Percentiles rank a stretch among this genome's conserved stretches.
Conservation (phyloP, 2,113 vertebrate species). For the Callorhinus ursinus region DNA sequence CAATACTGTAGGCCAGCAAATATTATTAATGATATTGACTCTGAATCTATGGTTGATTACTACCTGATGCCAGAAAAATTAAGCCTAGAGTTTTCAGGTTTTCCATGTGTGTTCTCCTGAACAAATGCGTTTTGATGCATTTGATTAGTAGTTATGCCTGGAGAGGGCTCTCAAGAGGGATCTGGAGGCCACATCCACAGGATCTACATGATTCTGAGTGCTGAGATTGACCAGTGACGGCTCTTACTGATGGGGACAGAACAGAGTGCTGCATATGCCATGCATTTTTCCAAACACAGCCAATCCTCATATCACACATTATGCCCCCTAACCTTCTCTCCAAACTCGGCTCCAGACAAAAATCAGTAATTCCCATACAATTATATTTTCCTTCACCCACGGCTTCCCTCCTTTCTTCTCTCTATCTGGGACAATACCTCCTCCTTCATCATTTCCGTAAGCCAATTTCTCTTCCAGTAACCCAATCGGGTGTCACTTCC, state of each 20-base stretch:
- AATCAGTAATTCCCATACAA: background rate
- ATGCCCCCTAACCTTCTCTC: background rate
- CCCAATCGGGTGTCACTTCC: background rate
- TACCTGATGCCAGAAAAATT: background rate
- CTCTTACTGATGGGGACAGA: no score
- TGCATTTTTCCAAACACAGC: background rate
- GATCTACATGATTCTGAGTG: background rate
- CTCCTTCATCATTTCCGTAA: background rate
- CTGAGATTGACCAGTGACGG: background rate
- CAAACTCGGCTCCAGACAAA: background rate
- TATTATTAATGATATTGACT: background rate
- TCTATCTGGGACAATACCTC: background rate
- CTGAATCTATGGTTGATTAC: background rate
- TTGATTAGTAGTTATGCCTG: background rate
- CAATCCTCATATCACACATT: background rate
- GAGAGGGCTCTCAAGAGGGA: background rate
- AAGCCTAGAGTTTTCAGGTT: background rate
- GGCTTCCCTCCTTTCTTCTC: background rate
- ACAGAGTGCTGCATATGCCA: accelerated
- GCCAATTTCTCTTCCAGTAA: background rate
- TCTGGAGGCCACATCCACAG: accelerated
- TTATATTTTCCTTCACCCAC: background rate
- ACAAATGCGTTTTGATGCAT: accelerated
- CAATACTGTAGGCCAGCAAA: background rate
- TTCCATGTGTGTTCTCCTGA: background rate